phyloP scores from a whole-genome alignment of 1,140 invertebrate genomes.

The Pemphigus obesinymphae region DNA sequence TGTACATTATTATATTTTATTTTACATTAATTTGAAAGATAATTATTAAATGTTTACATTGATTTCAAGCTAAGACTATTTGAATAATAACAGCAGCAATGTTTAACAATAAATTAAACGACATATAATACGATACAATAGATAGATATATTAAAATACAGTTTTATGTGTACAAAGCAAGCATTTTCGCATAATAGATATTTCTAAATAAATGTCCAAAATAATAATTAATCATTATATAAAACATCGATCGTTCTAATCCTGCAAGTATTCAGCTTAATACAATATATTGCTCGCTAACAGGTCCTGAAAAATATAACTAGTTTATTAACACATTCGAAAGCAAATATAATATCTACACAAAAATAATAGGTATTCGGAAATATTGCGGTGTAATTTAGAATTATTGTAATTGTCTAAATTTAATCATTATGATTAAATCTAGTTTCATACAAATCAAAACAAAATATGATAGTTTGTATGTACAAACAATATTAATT shows the following conservation, averaged over 20 bases:
- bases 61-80: not conserved
- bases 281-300: not conserved
- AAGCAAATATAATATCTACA: not conserved
- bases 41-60: no score
- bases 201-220: conserved; percentile 1
- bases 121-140: not conserved
- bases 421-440: no score
- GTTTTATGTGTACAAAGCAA: conserved; percentile 14
- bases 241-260: not conserved
- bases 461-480: no score
- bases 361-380: not conserved
- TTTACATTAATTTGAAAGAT: no score
- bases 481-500: no score
- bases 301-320: not conserved
- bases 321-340: not conserved
- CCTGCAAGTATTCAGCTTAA: not conserved
- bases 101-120: not conserved
- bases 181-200: not conserved
- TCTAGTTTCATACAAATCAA: no score
- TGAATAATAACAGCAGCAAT: not conserved
- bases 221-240: not conserved
- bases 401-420: no score
- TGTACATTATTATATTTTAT: not conserved
- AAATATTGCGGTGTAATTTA: not conserved
- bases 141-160: no score